Conservation (phyloP, 2,797 vertebrate genomes). For the Hafferia zeledoni region DNA sequence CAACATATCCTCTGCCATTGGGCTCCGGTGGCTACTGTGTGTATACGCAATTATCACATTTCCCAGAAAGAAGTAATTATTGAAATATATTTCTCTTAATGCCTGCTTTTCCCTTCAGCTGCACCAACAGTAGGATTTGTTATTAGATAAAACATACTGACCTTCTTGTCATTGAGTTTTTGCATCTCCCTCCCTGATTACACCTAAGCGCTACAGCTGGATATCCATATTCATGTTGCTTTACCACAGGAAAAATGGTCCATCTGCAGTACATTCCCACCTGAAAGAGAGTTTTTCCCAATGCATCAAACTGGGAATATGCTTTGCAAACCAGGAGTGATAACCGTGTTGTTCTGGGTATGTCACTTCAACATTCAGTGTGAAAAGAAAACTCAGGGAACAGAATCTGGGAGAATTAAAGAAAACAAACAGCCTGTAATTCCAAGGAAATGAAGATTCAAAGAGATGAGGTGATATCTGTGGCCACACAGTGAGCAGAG, state of each 20-base stretch:
- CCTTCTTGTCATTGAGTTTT: conserved; percentile 51
- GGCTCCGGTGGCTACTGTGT: not conserved
- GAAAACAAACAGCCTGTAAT: not conserved
- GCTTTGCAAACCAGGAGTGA: not conserved
- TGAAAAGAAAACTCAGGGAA: not conserved
- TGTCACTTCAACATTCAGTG: not conserved
- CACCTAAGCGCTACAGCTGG: conserved; percentile 30
- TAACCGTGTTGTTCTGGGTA: not conserved
- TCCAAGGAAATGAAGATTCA: not conserved
- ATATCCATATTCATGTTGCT: conserved; percentile 64
- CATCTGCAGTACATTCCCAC: not conserved
- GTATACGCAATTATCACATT: not conserved
- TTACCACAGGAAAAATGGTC: not conserved
- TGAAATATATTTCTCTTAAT: not conserved
- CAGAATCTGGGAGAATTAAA: not conserved
- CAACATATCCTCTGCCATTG: not conserved
- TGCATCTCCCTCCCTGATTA: conserved; percentile 45
- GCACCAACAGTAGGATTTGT: not conserved
- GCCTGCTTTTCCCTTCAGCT: not conserved
- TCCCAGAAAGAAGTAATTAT: conserved; percentile 17
- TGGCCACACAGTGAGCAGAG: not conserved
- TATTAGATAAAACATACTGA: conserved; percentile 17
- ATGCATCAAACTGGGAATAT: not conserved
- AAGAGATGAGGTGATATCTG: not conserved
- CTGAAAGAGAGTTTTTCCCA: not conserved